Conservation (phyloP, 2,113 vertebrate genomes). For the Tiliqua scincoides region DNA sequence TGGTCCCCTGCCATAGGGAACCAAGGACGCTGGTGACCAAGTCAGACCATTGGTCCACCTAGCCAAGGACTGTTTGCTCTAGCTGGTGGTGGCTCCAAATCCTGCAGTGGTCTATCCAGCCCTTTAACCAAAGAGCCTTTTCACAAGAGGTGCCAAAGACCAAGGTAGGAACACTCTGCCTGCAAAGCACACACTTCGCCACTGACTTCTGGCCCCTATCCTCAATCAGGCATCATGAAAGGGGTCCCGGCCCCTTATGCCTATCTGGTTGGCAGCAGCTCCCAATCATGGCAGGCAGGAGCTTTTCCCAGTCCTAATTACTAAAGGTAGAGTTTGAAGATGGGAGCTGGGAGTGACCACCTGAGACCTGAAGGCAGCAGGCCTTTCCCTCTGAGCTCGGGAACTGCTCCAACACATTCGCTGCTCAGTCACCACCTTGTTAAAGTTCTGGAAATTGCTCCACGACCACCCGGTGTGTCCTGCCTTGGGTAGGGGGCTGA, state of each 20-base stretch:
- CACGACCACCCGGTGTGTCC: constrained; percentile 1
- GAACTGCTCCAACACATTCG: background rate
- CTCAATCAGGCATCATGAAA: background rate
- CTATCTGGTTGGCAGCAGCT: too few relatives aligned
- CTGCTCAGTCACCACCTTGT: background rate
- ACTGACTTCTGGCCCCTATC: background rate
- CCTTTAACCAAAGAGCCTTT: background rate
- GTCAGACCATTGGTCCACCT: background rate
- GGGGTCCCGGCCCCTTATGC: too few relatives aligned
- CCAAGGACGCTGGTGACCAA: too few relatives aligned
- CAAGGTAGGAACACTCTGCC: background rate
- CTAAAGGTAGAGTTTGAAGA: background rate
- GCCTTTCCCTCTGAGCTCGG: background rate
- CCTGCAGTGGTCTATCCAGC: background rate
- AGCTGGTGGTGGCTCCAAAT: too few relatives aligned
- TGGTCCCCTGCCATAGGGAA: too few relatives aligned
- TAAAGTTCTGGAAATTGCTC: background rate
- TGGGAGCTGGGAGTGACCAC: background rate
- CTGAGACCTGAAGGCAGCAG: background rate
- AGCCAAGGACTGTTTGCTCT: too few relatives aligned
- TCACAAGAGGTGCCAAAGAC: background rate
- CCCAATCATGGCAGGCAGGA: background rate
- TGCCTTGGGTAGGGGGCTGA: background rate
- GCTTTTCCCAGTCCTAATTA: background rate
- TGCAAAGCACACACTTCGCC: too few relatives aligned